Base-by-base conservation (phyloP, 1,140 invertebrate species). In the Steinernema khuongi region DNA sequence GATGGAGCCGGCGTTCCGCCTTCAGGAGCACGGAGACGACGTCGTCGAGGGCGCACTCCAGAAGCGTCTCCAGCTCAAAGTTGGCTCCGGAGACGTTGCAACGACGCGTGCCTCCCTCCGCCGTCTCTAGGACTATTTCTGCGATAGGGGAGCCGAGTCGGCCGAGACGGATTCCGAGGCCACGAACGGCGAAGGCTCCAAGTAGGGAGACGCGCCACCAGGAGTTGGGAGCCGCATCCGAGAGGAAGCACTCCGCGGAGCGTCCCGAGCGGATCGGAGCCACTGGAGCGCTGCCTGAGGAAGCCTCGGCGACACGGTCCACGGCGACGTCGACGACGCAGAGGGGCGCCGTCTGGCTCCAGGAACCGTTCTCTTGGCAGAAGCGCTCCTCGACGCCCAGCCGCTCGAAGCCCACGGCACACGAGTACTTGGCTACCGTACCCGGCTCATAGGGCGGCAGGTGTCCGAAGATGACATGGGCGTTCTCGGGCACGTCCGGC, bases 381-480 rank as follows among this genome's bases (percentile, higher is more conserved):
- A 60, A 71, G 30, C 77, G 73, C 36, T 78, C 77, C 69, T 77
- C 77, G 19, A 66, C 50, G n/a, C 77, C 77, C 4, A 78, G 50
- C 31, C 74, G 69, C 30, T 77, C 74, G 30, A 78, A 78, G 0
- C 77, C 77, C 1, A 78, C 36, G 14, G 77, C 77, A 33, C 77
- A 78, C 19, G 68, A 73, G 43, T 77, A 77, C 22, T 77, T 77
- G 44, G 76, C 76, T 1, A 71, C 31, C 29, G 75, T 77, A 29
- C 71, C 74, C n/a, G 17, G 29, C 0, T 70, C 72, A 71, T 78
- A 78, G 17, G 77, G 77, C 19, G 75, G 75, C 4, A 74, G 74
- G 41, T 78, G 72, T 31, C 70, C 70, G 36, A 78, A 78, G 22
- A 78, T 78, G 0, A 78, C 77, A 68, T 78, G 77, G 33, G 43